phyloP scores from a whole-genome alignment of 2,888 invertebrate species.

The Euplagia quadripunctaria region DNA sequence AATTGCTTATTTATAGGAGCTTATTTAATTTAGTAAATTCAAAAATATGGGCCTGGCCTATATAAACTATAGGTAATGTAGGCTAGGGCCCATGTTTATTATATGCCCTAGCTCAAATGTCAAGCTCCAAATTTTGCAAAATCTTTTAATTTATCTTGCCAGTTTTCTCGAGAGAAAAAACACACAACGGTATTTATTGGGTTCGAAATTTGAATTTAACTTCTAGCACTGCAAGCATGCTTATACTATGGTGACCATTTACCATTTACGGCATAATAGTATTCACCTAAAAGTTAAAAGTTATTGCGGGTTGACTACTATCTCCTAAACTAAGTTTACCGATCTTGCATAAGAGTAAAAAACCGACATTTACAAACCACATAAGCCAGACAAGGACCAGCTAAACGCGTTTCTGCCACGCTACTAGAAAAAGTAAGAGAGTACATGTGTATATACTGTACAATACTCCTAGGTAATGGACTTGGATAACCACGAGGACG shows the following conservation, averaged over 20 bases:
- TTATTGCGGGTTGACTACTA: neutral
- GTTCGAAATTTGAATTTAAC: too few relatives aligned
- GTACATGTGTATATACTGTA: conserved; percentile 7
- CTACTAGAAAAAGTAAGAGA: conserved; percentile 13
- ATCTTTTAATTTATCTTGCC: neutral
- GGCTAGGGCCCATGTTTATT: too few relatives aligned
- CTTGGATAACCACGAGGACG: conserved; percentile 6
- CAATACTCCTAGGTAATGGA: conserved; percentile 13
- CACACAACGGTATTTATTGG: neutral
- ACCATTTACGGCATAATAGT: too few relatives aligned
- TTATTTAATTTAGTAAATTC: too few relatives aligned
- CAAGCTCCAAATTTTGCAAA: neutral
- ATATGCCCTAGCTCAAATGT: too few relatives aligned
- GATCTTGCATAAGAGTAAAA: neutral
- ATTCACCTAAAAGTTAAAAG: neutral
- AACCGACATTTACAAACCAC: neutral
- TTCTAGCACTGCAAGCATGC: neutral
- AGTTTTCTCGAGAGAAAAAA: neutral
- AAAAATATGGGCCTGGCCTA: too few relatives aligned
- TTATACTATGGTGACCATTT: neutral
- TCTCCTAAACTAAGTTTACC: neutral
- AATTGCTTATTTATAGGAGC: too few relatives aligned
- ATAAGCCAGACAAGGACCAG: conserved; percentile 2
- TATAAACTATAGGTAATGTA: too few relatives aligned
- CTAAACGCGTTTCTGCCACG: neutral